phyloP scores from a whole-genome alignment of 2,113 vertebrate species.

The Thomomys bottae region DNA sequence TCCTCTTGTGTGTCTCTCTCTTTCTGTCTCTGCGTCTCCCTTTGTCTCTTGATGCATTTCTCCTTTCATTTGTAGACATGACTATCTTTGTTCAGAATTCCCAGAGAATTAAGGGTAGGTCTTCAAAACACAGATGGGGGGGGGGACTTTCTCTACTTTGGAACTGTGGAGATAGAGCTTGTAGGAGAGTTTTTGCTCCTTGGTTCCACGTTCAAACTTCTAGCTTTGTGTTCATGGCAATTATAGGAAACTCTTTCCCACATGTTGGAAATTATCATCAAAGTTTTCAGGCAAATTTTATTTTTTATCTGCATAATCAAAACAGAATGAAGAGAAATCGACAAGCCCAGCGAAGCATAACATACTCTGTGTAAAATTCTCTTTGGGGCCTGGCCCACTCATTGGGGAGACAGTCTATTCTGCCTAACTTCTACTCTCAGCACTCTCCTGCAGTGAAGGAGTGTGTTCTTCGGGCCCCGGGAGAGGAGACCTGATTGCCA shows the following conservation, averaged over 20 bases:
- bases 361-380: rapidly evolving
- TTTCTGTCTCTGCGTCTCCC: too few relatives aligned
- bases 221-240: background rate
- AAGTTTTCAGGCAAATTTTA: background rate
- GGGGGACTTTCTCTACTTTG: rapidly evolving
- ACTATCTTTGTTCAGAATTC: background rate
- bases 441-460: background rate
- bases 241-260: background rate
- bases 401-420: rapidly evolving
- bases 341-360: rapidly evolving
- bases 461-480: rapidly evolving
- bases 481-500: rapidly evolving
- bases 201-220: rapidly evolving
- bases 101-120: background rate
- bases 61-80: rapidly evolving
- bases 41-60: background rate
- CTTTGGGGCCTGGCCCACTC: rapidly evolving
- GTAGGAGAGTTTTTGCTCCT: too few relatives aligned
- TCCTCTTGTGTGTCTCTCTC: too few relatives aligned
- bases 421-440: rapidly evolving
- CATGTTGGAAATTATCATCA: background rate
- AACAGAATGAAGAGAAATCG: background rate
- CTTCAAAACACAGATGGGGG: rapidly evolving
- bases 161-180: too few relatives aligned
- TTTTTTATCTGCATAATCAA: background rate